Conservation (phyloP, 1,140 invertebrate species). For the Drosophila nikananu region DNA sequence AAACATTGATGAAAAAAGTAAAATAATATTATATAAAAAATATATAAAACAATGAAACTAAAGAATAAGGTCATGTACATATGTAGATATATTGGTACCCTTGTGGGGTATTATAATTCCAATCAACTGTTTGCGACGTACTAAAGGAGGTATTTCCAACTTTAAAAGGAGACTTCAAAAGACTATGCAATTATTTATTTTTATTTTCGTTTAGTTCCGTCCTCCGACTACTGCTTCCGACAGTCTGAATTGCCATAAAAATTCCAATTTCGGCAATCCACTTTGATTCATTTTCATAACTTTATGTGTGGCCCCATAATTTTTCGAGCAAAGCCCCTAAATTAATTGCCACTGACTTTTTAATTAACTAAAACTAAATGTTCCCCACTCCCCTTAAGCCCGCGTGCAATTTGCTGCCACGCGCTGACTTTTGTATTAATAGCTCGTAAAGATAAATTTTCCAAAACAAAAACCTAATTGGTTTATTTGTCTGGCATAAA, state of each 20-base stretch:
- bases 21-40: too few relatives aligned
- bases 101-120: too few relatives aligned
- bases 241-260: slow-evolving; percentile 9
- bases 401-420: slow-evolving; percentile 38
- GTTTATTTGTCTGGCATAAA: slow-evolving; percentile 67
- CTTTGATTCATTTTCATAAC: slow-evolving; percentile 50
- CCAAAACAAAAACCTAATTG: slow-evolving; percentile 65
- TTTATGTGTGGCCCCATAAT: slow-evolving; percentile 58
- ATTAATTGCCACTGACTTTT: slow-evolving; percentile 80
- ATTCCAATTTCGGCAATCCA: slow-evolving; percentile 26
- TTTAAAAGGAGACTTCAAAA: not conserved
- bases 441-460: slow-evolving; percentile 76
- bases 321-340: slow-evolving; percentile 44
- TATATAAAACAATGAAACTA: too few relatives aligned
- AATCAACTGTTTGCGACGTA: too few relatives aligned
- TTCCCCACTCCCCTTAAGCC: not conserved
- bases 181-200: too few relatives aligned
- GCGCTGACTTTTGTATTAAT: slow-evolving; percentile 70
- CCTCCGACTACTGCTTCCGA: not conserved
- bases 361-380: slow-evolving; percentile 80
- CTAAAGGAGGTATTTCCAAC: too few relatives aligned
- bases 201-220: not conserved
- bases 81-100: too few relatives aligned
- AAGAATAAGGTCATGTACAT: too few relatives aligned
- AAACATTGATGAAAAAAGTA: not conserved